phyloP scores from a whole-genome alignment of 2,797 vertebrate species.

The Thunnus albacares region DNA sequence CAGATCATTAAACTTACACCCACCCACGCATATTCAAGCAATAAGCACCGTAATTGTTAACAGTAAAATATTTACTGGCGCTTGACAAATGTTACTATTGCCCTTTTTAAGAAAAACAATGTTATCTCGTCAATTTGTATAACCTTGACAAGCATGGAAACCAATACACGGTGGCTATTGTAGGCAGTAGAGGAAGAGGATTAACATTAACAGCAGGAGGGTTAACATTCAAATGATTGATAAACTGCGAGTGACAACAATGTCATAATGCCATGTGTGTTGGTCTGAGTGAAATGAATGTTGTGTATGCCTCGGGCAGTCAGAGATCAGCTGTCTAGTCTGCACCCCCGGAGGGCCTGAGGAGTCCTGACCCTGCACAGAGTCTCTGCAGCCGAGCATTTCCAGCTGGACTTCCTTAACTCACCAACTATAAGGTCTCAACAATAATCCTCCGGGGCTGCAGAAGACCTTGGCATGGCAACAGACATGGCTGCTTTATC shows the following conservation, averaged over 20 bases:
- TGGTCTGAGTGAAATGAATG: neutral
- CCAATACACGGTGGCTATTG: neutral
- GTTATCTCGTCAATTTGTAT: slow-evolving; percentile 9
- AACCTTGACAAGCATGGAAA: slow-evolving; percentile 3
- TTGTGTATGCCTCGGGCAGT: slow-evolving; percentile 3
- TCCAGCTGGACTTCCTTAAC: slow-evolving; percentile 35
- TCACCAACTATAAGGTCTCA: slow-evolving; percentile 41
- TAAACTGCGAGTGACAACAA: neutral
- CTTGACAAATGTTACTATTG: neutral
- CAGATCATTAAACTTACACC: slow-evolving; percentile 33
- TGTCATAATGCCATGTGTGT: neutral
- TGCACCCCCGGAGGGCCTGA: neutral
- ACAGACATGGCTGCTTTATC: slow-evolving; percentile 33
- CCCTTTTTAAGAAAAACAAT: slow-evolving; percentile 20
- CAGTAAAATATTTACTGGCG: slow-evolving; percentile 30
- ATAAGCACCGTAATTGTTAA: slow-evolving; percentile 43
- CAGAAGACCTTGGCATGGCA: slow-evolving; percentile 23
- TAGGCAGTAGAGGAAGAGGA: neutral
- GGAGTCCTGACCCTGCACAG: slow-evolving; percentile 27
- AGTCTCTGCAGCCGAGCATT: slow-evolving; percentile 13
- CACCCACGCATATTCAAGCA: slow-evolving; percentile 32
- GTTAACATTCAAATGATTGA: neutral
- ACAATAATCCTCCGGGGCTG: slow-evolving; percentile 19
- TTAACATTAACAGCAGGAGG: neutral
- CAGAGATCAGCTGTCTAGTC: slow-evolving; percentile 19